Percentiles rank a stretch among this genome's conserved stretches.
These are phyloP conservation scores for Tylochromis polylepis DNA, from an alignment of 2,113 vertebrate species.

Conservation along the genomic window DNA sequence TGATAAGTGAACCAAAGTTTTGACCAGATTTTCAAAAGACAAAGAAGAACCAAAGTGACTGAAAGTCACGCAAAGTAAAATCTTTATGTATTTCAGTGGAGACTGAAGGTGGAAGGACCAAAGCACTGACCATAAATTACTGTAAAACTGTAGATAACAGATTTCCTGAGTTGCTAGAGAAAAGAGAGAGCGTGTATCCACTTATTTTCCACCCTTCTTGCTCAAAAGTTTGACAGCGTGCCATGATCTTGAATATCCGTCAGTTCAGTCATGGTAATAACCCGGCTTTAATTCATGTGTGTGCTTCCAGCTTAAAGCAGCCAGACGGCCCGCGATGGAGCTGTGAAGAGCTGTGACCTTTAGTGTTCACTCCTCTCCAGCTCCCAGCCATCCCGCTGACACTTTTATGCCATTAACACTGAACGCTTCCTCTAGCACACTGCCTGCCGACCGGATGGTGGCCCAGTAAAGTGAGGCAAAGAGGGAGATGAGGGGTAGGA, in stretches of 20 bases:
- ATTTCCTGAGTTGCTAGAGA: neutral
- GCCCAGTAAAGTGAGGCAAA: neutral
- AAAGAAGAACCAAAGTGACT: too few relatives aligned
- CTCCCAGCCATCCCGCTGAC: slow-evolving; percentile 3
- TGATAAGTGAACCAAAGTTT: neutral
- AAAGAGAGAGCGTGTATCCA: neutral
- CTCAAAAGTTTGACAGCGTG: neutral
- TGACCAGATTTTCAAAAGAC: too few relatives aligned
- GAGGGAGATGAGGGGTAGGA: neutral
- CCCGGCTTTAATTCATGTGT: neutral
- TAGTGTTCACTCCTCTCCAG: neutral
- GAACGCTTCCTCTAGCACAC: neutral
- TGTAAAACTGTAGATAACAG: neutral
- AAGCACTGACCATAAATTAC: neutral
- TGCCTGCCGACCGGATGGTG: neutral
- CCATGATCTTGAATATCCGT: neutral
- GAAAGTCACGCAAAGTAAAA: neutral
- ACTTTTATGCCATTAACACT: slow-evolving; percentile 48
- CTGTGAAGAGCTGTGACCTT: slow-evolving; percentile 39
- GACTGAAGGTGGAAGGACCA: neutral
- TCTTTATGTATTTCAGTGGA: neutral
- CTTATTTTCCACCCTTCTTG: neutral
- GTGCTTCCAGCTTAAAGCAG: neutral
- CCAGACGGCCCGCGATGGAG: neutral
- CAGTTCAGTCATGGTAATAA: neutral